phyloP scores from a whole-genome alignment of 2,797 vertebrate species.

The Chrysocyon brachyurus region DNA sequence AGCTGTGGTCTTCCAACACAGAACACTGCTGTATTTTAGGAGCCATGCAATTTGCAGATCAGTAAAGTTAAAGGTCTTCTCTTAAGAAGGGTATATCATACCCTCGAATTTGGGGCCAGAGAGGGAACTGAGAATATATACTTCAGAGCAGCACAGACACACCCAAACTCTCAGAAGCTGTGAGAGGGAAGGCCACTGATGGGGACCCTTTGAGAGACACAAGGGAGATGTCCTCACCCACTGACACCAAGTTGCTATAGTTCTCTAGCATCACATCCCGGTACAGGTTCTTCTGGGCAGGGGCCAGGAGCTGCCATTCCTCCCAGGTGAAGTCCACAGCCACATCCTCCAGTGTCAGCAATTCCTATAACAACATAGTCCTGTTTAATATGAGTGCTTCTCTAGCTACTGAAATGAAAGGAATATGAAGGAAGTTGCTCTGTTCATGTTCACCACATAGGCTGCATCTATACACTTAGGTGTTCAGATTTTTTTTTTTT shows the following conservation, averaged over 20 bases:
- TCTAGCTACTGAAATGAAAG: neutral
- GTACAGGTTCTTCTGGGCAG: slow-evolving; percentile 71
- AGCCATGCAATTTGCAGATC: neutral
- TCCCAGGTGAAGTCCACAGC: slow-evolving; percentile 73
- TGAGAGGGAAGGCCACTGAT: neutral
- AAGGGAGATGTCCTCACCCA: slow-evolving; percentile 58
- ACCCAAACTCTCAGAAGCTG: neutral
- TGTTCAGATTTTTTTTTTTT: neutral
- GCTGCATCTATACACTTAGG: neutral
- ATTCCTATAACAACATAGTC: slow-evolving; percentile 33
- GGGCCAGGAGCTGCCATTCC: slow-evolving; percentile 74
- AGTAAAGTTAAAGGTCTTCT: neutral
- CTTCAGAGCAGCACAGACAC: neutral
- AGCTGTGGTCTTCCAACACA: neutral
- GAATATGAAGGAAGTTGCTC: neutral
- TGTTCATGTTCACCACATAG: neutral
- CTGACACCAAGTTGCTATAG: slow-evolving; percentile 58
- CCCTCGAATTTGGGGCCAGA: neutral
- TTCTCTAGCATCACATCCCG: slow-evolving; percentile 76
- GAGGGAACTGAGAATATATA: neutral
- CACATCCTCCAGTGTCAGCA: slow-evolving; percentile 67
- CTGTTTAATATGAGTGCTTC: neutral
- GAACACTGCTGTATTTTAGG: neutral
- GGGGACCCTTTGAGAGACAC: neutral
- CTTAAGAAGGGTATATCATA: neutral